These are phyloP conservation scores for Cancer borealis DNA, from an alignment of 2,888 invertebrate genomes.

Conservation along the genomic window DNA sequence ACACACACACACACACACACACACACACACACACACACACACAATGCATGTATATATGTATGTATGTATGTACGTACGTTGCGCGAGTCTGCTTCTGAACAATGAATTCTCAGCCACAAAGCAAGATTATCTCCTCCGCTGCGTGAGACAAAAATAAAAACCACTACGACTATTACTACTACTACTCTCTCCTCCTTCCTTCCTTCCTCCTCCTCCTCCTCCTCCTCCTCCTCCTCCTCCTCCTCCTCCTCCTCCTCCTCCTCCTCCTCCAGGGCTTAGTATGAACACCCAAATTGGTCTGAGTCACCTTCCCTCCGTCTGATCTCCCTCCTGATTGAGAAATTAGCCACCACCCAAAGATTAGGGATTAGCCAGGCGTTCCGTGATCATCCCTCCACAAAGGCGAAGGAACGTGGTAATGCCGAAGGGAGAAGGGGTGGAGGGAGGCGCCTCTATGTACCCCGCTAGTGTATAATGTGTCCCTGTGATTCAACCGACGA, in stretches of 20 bases:
- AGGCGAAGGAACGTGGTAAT: not conserved
- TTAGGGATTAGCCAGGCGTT: not conserved
- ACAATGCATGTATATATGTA: not conserved
- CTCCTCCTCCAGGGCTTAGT: not conserved
- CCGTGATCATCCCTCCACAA: not conserved
- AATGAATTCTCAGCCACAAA: not conserved
- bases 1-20: constrained; percentile 20
- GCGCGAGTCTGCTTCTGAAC: not conserved
- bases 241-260: constrained; percentile 2
- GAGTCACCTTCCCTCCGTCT: not conserved
- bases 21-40: constrained; percentile 20
- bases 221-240: not conserved
- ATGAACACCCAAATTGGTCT: not conserved
- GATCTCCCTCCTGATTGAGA: not conserved
- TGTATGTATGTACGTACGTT: not conserved
- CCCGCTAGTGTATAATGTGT: not conserved
- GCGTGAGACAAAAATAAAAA: not conserved
- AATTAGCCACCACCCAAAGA: not conserved
- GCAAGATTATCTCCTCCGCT: constrained; percentile 5
- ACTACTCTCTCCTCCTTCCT: not conserved
- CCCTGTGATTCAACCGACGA: not conserved
- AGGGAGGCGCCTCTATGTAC: not conserved
- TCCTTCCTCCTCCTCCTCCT: constrained; percentile 1
- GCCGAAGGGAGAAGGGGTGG: not conserved
- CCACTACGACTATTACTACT: not conserved